Conservation (phyloP, 1,140 invertebrate species). For the Amyelois transitella region DNA sequence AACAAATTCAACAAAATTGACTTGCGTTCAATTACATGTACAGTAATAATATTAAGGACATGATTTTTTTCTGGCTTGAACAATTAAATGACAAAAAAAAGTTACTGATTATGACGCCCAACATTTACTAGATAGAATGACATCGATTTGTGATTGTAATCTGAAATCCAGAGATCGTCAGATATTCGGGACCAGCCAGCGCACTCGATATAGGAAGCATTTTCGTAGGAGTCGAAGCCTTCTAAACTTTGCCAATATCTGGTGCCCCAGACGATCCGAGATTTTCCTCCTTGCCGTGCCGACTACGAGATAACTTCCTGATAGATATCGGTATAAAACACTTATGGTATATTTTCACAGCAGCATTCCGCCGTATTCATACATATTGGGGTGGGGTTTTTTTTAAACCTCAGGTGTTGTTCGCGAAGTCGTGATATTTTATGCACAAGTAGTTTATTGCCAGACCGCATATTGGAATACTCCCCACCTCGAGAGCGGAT, state of each 20-base stretch:
- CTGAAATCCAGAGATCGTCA: background rate
- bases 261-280: conserved; percentile 9
- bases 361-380: background rate
- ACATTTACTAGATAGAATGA: background rate
- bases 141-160: background rate
- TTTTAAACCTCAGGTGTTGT: conserved; percentile 5
- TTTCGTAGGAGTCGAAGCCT: conserved; percentile 18
- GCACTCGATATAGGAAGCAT: conserved; percentile 7
- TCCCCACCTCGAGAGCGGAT: background rate
- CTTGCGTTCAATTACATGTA: too few relatives aligned
- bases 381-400: background rate
- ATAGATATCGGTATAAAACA: conserved; percentile 5
- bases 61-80: too few relatives aligned
- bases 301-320: conserved; percentile 1
- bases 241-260: conserved; percentile 31
- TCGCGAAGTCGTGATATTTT: conserved; percentile 1
- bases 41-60: too few relatives aligned
- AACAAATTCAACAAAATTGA: too few relatives aligned
- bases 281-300: conserved; percentile 6
- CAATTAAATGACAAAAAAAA: too few relatives aligned
- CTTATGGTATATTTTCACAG: background rate
- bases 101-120: background rate
- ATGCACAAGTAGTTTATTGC: conserved; percentile 6
- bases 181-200: background rate
- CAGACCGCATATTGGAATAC: background rate